These are phyloP conservation scores for Listronotus bonariensis DNA, from an alignment of 1,140 invertebrate species.

Conservation along the genomic window DNA sequence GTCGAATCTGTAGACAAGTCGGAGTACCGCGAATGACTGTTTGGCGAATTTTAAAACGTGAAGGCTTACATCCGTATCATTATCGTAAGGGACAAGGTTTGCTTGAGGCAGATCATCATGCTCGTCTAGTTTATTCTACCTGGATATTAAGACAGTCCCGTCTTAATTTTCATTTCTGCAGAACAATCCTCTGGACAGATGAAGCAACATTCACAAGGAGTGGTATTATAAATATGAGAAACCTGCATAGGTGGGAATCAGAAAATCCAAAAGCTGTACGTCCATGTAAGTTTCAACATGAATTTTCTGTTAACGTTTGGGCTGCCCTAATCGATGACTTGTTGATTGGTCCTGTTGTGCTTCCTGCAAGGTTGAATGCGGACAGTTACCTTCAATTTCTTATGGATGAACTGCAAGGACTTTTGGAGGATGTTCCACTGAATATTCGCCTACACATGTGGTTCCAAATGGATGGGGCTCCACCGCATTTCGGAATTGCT, in stretches of 20 bases:
- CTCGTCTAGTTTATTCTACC: constrained; percentile 13
- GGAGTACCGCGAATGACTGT: neutral
- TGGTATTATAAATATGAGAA: constrained; percentile 17
- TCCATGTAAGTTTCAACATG: constrained; percentile 2
- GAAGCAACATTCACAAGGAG: constrained; percentile 16
- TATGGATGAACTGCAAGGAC: constrained; percentile 9
- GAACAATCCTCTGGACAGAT: constrained; percentile 17
- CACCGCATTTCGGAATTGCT: constrained; percentile 12
- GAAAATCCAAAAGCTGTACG: constrained; percentile 14
- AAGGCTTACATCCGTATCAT: constrained; percentile 14
- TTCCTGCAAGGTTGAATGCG: constrained; percentile 9
- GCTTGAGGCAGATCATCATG: constrained; percentile 4
- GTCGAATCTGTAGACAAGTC: no score
- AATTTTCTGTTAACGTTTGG: constrained; percentile 16
- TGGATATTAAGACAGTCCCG: constrained; percentile 15
- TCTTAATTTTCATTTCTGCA: constrained; percentile 10
- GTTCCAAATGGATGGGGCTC: constrained; percentile 13
- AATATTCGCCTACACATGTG: neutral
- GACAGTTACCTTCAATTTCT: constrained; percentile 14
- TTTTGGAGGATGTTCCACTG: constrained; percentile 14
- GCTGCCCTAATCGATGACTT: constrained; percentile 10
- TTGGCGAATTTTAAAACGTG: constrained; percentile 13
- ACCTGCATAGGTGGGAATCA: constrained; percentile 19
- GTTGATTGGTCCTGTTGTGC: constrained; percentile 8
- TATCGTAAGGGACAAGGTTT: constrained; percentile 17